A percentile compares a stretch with the other conserved stretches of the same genome.
Conservation (phyloP, 2,888 invertebrate genomes). For the Ashinkailepas kermadecensis region DNA sequence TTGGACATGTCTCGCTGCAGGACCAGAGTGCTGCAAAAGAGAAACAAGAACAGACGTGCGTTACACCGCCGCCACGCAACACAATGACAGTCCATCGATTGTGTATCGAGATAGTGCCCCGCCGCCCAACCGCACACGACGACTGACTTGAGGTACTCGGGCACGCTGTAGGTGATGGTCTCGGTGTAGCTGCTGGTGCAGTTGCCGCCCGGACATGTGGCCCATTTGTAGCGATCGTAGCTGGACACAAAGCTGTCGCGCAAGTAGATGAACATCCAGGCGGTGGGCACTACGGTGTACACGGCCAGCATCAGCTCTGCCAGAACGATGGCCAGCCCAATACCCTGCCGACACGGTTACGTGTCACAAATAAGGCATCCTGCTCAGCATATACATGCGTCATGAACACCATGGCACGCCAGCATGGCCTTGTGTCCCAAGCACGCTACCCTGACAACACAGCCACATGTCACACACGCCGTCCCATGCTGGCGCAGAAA, state of each 20-base stretch:
- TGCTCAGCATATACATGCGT: no score
- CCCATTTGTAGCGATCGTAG: conserved; percentile 70
- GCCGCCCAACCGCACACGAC: no score
- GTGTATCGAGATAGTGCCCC: no score
- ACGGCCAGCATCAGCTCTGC: conserved; percentile 73
- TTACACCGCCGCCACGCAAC: no score
- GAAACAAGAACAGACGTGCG: no score
- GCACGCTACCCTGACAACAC: no score
- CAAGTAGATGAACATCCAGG: conserved; percentile 85
- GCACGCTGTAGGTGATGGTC: conserved; percentile 29
- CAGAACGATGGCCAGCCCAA: conserved; percentile 70
- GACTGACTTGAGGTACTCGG: conserved; percentile 31
- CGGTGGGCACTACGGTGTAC: conserved; percentile 80
- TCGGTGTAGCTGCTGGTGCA: conserved; percentile 27
- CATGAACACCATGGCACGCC: no score
- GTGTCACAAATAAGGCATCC: no score
- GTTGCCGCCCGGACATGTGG: conserved; percentile 53
- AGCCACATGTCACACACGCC: no score
- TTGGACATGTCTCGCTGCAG: conserved; percentile 27
- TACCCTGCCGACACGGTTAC: conserved; percentile 49
- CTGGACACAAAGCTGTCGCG: conserved; percentile 71
- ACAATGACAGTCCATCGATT: no score
- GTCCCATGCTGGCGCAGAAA: no score
- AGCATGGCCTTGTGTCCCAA: no score
- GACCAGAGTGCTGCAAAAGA: conserved; percentile 28